Conservation (phyloP, 1,140 invertebrate species). For the Apis dorsata region DNA sequence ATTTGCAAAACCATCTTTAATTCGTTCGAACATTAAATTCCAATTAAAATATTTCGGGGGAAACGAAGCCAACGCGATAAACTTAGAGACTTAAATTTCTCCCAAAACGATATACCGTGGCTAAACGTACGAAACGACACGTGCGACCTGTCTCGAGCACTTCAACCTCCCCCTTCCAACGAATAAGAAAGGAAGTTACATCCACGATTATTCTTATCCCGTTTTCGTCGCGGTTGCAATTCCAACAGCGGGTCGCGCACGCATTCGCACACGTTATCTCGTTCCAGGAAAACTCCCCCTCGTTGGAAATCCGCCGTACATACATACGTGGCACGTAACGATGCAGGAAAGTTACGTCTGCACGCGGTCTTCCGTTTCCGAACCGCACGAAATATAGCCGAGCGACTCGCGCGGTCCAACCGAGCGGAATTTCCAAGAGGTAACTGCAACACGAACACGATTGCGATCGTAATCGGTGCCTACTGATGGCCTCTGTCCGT, state of each 20-base stretch:
- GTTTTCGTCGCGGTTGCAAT: not conserved
- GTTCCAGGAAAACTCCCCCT: conserved; percentile 55
- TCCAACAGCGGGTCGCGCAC: conserved; percentile 9
- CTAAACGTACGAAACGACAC: conserved; percentile 43
- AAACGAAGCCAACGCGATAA: too few relatives aligned
- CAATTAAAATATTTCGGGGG: too few relatives aligned
- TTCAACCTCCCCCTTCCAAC: not conserved
- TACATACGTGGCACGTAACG: conserved; percentile 67
- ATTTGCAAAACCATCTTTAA: too few relatives aligned
- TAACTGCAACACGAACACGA: conserved; percentile 3
- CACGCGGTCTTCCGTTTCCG: conserved; percentile 42
- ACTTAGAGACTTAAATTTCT: too few relatives aligned
- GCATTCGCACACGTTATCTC: conserved; percentile 59
- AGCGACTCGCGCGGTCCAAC: conserved; percentile 35
- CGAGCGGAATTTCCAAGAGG: conserved; percentile 65
- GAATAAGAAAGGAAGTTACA: conserved; percentile 33
- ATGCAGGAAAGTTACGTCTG: conserved; percentile 67
- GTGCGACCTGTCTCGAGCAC: conserved; percentile 36
- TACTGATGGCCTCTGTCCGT: conserved; percentile 15
- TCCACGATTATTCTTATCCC: conserved; percentile 45
- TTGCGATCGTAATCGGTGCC: conserved; percentile 8
- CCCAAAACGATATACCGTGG: too few relatives aligned
- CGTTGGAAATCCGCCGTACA: conserved; percentile 53
- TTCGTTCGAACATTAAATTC: too few relatives aligned
- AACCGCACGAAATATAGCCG: not conserved